Conservation (phyloP, 2,113 vertebrate species). For the Theristicus caerulescens region DNA sequence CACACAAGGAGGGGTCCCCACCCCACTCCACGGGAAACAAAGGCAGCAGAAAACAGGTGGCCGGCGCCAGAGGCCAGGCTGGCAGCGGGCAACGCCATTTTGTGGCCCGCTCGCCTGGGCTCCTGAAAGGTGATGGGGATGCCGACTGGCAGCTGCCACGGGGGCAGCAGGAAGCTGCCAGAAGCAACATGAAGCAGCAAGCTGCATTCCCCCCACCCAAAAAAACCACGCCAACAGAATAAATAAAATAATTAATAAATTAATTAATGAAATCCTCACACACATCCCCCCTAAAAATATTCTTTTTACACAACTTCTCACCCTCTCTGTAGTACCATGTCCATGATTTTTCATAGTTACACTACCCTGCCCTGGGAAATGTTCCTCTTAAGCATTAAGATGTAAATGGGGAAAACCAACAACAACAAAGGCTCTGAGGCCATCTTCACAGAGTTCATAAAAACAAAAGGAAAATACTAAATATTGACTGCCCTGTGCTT, state of each 20-base stretch:
- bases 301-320: not conserved
- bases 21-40: rapidly evolving
- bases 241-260: not conserved
- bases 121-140: rapidly evolving
- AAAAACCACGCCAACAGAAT: not conserved
- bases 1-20: not conserved
- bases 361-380: not conserved
- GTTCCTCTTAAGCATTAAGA: not conserved
- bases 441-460: not conserved
- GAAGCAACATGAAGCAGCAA: rapidly evolving
- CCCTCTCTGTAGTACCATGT: rapidly evolving
- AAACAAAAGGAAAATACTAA: not conserved
- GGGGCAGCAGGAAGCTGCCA: rapidly evolving
- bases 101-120: too few relatives aligned
- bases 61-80: rapidly evolving
- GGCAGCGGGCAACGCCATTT: rapidly evolving
- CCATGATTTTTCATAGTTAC: not conserved
- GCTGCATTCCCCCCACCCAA: rapidly evolving
- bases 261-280: not conserved
- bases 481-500: not conserved
- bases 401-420: rapidly evolving
- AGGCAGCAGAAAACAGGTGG: rapidly evolving
- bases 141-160: not conserved
- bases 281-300: rapidly evolving
- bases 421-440: not conserved